A percentile compares a stretch with the other conserved stretches of the same genome.
These are phyloP conservation scores for Clistopyga incitator DNA, from an alignment of 2,888 invertebrate species.

Conservation along the genomic window DNA sequence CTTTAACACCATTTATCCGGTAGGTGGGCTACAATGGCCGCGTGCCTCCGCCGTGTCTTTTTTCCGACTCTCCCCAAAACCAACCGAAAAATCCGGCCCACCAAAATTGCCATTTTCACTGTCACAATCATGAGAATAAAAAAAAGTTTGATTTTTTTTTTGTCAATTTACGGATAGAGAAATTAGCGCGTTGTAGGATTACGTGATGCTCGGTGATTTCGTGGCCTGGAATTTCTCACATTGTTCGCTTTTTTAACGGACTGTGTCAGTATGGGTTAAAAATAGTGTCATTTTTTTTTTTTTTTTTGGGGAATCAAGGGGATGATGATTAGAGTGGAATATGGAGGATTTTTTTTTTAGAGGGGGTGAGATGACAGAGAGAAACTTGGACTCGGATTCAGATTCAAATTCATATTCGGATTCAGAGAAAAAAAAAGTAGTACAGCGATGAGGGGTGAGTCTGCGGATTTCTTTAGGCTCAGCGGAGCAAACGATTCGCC, in stretches of 20 bases:
- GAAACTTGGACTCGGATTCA: neutral
- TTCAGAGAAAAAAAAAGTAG: neutral
- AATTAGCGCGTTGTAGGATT: neutral
- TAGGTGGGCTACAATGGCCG: conserved; percentile 57
- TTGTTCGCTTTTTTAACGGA: neutral
- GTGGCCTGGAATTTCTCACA: neutral
- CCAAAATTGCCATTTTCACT: neutral
- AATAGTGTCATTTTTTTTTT: conserved; percentile 15
- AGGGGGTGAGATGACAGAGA: conserved; percentile 44
- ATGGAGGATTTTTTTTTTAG: conserved; percentile 44
- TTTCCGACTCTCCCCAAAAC: neutral
- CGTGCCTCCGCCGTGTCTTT: conserved; percentile 42
- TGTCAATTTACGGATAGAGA: neutral
- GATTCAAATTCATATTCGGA: no score
- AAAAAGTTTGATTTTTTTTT: no score
- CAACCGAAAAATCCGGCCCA: neutral
- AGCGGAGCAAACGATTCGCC: conserved; percentile 79
- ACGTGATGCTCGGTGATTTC: neutral
- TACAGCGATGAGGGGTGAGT: conserved; percentile 58
- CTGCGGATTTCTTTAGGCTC: conserved; percentile 77
- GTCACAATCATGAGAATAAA: neutral
- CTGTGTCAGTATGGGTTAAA: neutral
- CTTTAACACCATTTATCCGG: conserved; percentile 75
- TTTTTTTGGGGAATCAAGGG: neutral
- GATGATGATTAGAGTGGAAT: conserved; percentile 23